Percentiles rank a stretch among this genome's conserved stretches.
phyloP scores from a whole-genome alignment of 2,113 vertebrate species.

The Sinocyclocheilus anophthalmus region DNA sequence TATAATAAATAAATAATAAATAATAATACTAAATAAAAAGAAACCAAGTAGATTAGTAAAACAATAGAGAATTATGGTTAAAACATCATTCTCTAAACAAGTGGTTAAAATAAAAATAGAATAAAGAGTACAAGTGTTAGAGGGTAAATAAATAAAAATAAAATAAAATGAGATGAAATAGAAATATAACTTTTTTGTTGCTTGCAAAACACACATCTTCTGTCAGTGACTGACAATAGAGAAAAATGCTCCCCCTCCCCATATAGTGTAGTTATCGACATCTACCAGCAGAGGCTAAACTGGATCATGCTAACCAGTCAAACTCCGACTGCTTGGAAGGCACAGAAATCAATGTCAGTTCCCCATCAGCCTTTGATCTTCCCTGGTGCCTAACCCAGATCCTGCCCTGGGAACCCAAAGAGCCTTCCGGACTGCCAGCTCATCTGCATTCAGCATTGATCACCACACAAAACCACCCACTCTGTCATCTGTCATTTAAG shows the following conservation, averaged over 20 bases:
- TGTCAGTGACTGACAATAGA: background rate
- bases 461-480: conserved; percentile 43
- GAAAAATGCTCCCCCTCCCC: background rate
- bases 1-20: no score
- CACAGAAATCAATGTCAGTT: conserved; percentile 22
- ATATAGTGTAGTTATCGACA: background rate
- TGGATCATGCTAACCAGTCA: conserved; percentile 6
- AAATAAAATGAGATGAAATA: no score
- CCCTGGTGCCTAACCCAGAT: conserved; percentile 25
- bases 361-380: conserved; percentile 31
- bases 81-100: no score
- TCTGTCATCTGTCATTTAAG: conserved; percentile 50
- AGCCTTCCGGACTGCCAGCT: conserved; percentile 13
- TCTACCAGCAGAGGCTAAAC: conserved; percentile 8
- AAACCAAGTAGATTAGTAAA: background rate
- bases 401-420: conserved; percentile 11
- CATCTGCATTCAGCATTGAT: conserved; percentile 48
- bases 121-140: no score
- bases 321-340: background rate
- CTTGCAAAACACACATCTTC: background rate
- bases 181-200: background rate
- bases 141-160: no score
- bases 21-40: background rate
- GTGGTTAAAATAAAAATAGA: no score
- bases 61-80: no score